phyloP scores from a whole-genome alignment of 1,140 invertebrate genomes.

The Pogonomyrmex californicus region DNA sequence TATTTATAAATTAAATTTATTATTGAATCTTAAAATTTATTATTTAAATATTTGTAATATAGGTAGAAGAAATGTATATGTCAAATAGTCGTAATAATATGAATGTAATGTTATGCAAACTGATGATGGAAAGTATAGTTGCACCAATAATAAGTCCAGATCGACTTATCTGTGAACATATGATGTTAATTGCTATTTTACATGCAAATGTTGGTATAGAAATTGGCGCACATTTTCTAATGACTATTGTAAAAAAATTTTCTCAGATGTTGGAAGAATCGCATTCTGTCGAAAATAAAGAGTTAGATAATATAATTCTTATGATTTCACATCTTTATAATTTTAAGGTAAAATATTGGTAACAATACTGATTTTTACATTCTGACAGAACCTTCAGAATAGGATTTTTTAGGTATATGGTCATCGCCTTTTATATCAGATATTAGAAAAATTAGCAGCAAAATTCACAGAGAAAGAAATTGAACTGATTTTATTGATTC shows the following conservation, averaged over 20 bases:
- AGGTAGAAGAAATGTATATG: conserved; percentile 92
- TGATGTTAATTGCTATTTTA: conserved; percentile 93
- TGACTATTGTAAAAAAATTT: conserved; percentile 90
- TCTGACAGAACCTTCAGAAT: conserved; percentile 88
- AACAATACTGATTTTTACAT: conserved; percentile 88
- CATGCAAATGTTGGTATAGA: conserved; percentile 97
- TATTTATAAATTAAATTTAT: conserved; percentile 38
- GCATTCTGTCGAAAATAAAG: conserved; percentile 91
- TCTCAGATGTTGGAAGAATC: conserved; percentile 87
- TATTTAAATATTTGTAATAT: conserved; percentile 62
- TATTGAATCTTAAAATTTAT: conserved; percentile 34
- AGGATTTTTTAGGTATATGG: conserved; percentile 89
- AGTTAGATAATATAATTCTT: conserved; percentile 94
- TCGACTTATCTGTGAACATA: conserved; percentile 94
- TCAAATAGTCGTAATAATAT: conserved; percentile 93
- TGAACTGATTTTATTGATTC: conserved; percentile 93
- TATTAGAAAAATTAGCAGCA: conserved; percentile 89
- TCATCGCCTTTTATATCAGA: conserved; percentile 91
- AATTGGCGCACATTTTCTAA: conserved; percentile 94
- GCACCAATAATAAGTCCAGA: conserved; percentile 90
- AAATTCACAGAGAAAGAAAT: conserved; percentile 94
- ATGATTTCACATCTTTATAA: conserved; percentile 95
- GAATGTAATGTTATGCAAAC: conserved; percentile 91
- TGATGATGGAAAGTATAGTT: conserved; percentile 91
- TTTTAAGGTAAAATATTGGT: conserved; percentile 91